Conservation (phyloP, 2,888 invertebrate species). For the Eristalinus sepulchralis region DNA sequence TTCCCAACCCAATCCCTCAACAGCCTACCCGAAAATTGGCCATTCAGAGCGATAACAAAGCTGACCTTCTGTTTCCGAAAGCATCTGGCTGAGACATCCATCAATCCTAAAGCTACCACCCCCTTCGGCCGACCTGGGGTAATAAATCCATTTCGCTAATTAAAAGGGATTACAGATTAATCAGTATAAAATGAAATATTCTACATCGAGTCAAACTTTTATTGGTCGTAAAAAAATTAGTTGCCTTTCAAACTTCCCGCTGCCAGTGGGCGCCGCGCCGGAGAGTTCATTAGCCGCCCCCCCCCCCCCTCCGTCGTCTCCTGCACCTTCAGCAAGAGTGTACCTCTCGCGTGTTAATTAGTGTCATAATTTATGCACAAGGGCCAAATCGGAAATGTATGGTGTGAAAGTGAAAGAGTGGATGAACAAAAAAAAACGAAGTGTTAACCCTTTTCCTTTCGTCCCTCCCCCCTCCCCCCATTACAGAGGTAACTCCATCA, state of each 20-base stretch:
- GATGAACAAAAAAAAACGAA: not conserved
- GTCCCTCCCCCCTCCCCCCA: too few species aligned
- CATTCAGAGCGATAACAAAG: not conserved
- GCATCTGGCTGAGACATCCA: not conserved
- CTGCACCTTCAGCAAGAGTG: not conserved
- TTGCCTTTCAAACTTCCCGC: not conserved
- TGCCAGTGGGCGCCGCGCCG: not conserved
- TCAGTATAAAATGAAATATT: constrained; percentile 40
- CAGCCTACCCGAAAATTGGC: not conserved
- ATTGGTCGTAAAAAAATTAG: constrained; percentile 48
- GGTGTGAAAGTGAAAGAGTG: constrained; percentile 44
- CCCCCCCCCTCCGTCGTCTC: not conserved
- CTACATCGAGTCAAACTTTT: constrained; percentile 31
- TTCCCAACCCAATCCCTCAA: too few species aligned
- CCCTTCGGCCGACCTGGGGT: not conserved
- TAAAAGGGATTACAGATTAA: constrained; percentile 56
- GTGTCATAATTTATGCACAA: constrained; percentile 68
- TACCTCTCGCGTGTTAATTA: constrained; percentile 60
- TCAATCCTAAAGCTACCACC: not conserved
- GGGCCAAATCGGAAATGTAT: constrained; percentile 50
- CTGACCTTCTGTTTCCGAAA: not conserved
- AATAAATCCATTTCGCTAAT: constrained; percentile 44
- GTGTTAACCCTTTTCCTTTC: constrained; percentile 39
- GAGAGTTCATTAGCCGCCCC: constrained; percentile 16
- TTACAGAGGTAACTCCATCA: not conserved